Percentiles rank a stretch among this genome's conserved stretches.
Evolutionary conservation across 2,113 vertebrate species (phyloP).

Genomic region (Mustela lutreola): DNA sequence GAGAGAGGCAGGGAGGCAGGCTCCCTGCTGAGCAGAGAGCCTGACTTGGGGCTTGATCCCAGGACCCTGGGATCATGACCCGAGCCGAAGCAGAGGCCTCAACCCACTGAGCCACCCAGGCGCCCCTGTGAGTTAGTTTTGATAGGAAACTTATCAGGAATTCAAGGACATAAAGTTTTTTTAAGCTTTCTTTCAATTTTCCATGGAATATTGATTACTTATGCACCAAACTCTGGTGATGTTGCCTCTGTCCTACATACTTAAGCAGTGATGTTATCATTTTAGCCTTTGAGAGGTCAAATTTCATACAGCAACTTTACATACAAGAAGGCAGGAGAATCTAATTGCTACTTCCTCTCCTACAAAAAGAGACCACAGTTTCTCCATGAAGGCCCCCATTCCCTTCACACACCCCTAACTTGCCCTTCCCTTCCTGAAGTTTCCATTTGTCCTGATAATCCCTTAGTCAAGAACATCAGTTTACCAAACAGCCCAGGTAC

Average conservation of each 20-base stretch:
- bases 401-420: not conserved
- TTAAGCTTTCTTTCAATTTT: not conserved
- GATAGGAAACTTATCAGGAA: not conserved
- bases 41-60: too few species aligned
- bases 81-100: too few species aligned
- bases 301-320: not conserved
- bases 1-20: too few species aligned
- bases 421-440: not conserved
- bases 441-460: not conserved
- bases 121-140: not conserved
- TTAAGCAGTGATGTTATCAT: not conserved
- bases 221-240: not conserved
- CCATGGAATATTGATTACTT: not conserved
- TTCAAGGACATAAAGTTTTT: not conserved
- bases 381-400: not conserved
- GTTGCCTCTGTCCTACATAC: not conserved
- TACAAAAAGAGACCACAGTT: not conserved
- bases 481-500: not conserved
- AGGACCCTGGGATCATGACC: too few species aligned
- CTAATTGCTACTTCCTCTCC: not conserved
- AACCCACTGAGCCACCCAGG: too few species aligned
- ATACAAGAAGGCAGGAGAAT: not conserved
- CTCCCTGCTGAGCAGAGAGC: too few species aligned
- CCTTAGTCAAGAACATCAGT: not conserved
- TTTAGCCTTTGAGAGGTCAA: slow-evolving; percentile 7